Conservation (phyloP, 2,888 invertebrate genomes). For the Clunio marinus region DNA sequence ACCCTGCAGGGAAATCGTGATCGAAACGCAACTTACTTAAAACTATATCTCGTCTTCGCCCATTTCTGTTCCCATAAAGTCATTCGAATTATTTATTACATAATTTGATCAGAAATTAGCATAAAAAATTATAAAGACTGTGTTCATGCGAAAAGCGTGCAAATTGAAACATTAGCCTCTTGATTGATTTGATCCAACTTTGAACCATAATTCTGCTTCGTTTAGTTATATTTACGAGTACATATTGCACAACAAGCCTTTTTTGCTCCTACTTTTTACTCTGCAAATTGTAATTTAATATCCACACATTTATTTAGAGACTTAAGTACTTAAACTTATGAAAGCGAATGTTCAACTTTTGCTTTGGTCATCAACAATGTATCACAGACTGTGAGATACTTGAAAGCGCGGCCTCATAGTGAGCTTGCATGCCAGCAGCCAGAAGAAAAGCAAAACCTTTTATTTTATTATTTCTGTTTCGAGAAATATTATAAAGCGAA, state of each 20-base stretch:
- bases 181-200: conserved; percentile 12
- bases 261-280: too few relatives aligned
- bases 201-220: conserved; percentile 5
- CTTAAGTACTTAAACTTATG: too few relatives aligned
- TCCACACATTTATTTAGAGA: too few relatives aligned
- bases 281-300: too few relatives aligned
- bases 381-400: background rate
- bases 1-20: background rate
- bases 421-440: background rate
- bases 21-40: too few relatives aligned
- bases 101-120: background rate
- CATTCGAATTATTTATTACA: background rate
- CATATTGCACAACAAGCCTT: background rate
- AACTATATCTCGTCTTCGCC: background rate
- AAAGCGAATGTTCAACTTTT: background rate
- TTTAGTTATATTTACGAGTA: background rate
- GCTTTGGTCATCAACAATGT: background rate
- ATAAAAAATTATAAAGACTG: background rate
- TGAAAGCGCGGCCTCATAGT: background rate
- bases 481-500: too few relatives aligned
- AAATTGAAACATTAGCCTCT: conserved; percentile 20
- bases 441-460: background rate
- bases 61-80: too few relatives aligned
- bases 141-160: background rate
- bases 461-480: too few relatives aligned